Percentiles rank a stretch among this genome's conserved stretches.
Conservation (phyloP, 35 echinoderm and acorn worm genomes). For the Holothuria glaberrima region DNA sequence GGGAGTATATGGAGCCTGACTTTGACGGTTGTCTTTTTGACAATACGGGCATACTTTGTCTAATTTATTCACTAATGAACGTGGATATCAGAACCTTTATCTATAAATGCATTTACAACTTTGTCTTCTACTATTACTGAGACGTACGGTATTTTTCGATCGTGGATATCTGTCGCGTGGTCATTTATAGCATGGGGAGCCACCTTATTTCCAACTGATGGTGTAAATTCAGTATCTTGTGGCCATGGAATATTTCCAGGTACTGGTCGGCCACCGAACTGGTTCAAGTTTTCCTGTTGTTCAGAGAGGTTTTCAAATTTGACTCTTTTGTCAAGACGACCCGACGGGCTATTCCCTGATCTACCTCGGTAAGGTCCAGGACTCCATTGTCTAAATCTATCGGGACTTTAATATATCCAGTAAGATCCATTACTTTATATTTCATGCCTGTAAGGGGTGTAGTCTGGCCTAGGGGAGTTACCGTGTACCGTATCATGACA, state of each 20-base stretch:
- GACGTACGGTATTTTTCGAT: not conserved
- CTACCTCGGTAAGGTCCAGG: too few relatives aligned
- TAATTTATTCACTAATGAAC: not conserved
- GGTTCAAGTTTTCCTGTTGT: constrained; percentile 2
- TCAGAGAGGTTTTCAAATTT: not conserved
- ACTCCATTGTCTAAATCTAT: too few relatives aligned
- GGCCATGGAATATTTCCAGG: not conserved
- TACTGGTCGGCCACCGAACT: constrained; percentile 1
- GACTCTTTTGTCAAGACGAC: too few relatives aligned
- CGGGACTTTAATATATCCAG: too few relatives aligned
- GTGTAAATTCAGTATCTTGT: too few relatives aligned
- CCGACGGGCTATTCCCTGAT: too few relatives aligned
- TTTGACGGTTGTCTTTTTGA: not conserved
- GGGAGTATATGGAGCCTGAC: not conserved
- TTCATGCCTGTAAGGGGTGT: too few relatives aligned
- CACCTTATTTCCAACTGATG: too few relatives aligned
- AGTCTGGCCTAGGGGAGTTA: too few relatives aligned
- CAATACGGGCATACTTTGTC: not conserved
- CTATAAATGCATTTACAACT: constrained; percentile 5
- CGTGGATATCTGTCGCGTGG: not conserved
- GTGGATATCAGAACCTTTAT: not conserved
- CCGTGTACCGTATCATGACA: too few relatives aligned
- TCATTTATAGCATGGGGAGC: not conserved
- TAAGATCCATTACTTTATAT: too few relatives aligned
- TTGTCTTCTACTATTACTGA: not conserved